Base-by-base conservation (phyloP, 2,113 vertebrate species). In the Polyodon spathula region DNA sequence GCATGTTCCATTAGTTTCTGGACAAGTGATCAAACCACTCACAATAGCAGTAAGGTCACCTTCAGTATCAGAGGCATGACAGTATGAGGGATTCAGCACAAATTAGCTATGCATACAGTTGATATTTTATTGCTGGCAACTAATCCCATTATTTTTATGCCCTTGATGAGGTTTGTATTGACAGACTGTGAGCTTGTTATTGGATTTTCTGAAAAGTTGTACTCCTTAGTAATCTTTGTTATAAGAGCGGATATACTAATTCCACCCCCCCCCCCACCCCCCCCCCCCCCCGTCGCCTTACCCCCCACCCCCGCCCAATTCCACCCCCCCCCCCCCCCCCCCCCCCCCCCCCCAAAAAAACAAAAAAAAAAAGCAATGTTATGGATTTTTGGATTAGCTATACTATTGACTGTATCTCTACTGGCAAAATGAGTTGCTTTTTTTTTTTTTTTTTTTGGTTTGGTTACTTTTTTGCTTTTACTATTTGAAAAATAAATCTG, bases 131-230 rank as follows among this genome's bases (percentile, higher is more conserved):
- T 56, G 50, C 60, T 71, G 59, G 40, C 41, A 57, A 53, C 61
- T 74, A 76, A 76, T 76, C 71, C 63, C 60, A 66, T 72, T 70
- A 73, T 72, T 70, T 59, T 55, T 57, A 64, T 61, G 61, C 50
- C 68, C 66, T 69, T 72, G 64, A 69, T 71, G 69, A 70, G 64
- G 61, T 8, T 63, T 60, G 63, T 70, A 70, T 65, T 67, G 67
- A 76, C 65, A 67, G 68, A 70, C 62, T 68, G 50, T 55, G 63
- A 71, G 65, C 61, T 60, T 64, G 66, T 61, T 65, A 55, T 67
- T 63, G 64, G 66, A 68, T 70, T 63, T 61, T 38, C 53, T 46
- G 44, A 46, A 42, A 64, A 40, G 57, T 37, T 40, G 17, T 42
- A 40, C 10, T 14, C 15, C 43, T 62, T 51, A 56, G 50, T 66